Base-by-base conservation (phyloP, 2,797 vertebrate genomes). In the Acrossocheilus wenchowensis region DNA sequence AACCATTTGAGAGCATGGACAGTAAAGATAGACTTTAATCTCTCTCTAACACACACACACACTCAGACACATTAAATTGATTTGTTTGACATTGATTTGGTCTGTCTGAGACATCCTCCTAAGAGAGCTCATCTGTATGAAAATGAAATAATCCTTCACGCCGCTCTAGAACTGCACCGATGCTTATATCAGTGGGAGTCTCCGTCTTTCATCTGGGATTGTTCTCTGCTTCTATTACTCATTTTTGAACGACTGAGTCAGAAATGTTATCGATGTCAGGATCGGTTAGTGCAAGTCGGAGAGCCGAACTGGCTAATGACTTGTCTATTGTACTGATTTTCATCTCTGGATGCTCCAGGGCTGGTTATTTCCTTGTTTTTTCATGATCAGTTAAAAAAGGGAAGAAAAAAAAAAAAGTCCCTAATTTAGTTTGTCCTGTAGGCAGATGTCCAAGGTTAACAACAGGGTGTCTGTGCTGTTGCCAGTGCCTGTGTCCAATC, bases 61-160 rank as follows among this genome's bases (percentile, higher is more conserved):
- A 50, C 84, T 72, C 60, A 66, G 34, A 57, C 88, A 90, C 74
- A 88, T 92, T 91, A 91, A 88, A 93, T 89, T 90, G 87, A 90
- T 86, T 89, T 83, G 88, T 90, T 86, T 86, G 82, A 91, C 87
- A 89, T 87, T 80, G 34, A 91, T 89, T 86, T 87, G 87, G 81
- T 62, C 78, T 84, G 84, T 86, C 34, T 82, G 86, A 69, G 69
- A 73, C 81, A 48, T 87, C 69, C 73, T 86, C 69, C 21, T 81
- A 43, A 72, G 84, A 68, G 39, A 88, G 50, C 84, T 91, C 84
- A 82, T 88, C 84, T 85, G 86, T 91, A 64, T 90, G 77, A 90
- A 91, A 91, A 89, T 89, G n/a, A 88, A 84, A 88, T 90, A 62
- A 85, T 87, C 75, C 71, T 84, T 87, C 78, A 74, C 41, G 41